phyloP scores from a whole-genome alignment of 1,140 invertebrate genomes.

The Chymomyza costata region DNA sequence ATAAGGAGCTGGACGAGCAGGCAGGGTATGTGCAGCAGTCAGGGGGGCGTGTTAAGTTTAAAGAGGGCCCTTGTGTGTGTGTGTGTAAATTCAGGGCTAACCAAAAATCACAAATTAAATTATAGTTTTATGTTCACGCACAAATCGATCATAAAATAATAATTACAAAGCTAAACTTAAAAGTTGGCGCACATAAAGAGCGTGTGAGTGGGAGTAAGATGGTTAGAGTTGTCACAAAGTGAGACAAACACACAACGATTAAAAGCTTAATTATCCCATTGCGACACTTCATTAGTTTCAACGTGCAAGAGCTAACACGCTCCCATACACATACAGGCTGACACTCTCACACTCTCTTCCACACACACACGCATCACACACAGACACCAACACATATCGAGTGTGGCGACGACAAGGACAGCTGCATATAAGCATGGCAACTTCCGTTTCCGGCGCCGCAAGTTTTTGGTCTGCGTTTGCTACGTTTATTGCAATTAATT shows the following conservation, averaged over 20 bases:
- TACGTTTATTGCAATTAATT: conserved; percentile 71
- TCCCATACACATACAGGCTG: too few species aligned
- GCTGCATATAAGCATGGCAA: too few species aligned
- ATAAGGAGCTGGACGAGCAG: too few species aligned
- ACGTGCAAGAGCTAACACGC: not conserved
- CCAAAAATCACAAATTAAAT: conserved; percentile 56
- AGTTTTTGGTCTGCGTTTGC: too few species aligned
- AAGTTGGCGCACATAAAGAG: conserved; percentile 42
- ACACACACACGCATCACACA: too few species aligned
- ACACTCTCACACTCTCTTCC: too few species aligned
- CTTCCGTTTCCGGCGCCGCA: conserved; percentile 7
- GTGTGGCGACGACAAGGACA: conserved; percentile 41
- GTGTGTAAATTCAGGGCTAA: too few species aligned
- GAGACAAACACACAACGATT: conserved; percentile 46
- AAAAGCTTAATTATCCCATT: conserved; percentile 72
- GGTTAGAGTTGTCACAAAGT: too few species aligned
- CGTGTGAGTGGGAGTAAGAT: not conserved
- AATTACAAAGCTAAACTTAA: conserved; percentile 54
- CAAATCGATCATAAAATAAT: conserved; percentile 72
- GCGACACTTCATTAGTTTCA: conserved; percentile 68
- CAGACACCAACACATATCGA: conserved; percentile 13
- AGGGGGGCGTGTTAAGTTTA: too few species aligned
- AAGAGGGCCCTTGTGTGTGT: too few species aligned
- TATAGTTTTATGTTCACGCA: conserved; percentile 56
- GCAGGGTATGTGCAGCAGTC: too few species aligned